These are phyloP conservation scores for Zaprionus lineosus DNA, from an alignment of 2,888 invertebrate species.

Conservation along the genomic window DNA sequence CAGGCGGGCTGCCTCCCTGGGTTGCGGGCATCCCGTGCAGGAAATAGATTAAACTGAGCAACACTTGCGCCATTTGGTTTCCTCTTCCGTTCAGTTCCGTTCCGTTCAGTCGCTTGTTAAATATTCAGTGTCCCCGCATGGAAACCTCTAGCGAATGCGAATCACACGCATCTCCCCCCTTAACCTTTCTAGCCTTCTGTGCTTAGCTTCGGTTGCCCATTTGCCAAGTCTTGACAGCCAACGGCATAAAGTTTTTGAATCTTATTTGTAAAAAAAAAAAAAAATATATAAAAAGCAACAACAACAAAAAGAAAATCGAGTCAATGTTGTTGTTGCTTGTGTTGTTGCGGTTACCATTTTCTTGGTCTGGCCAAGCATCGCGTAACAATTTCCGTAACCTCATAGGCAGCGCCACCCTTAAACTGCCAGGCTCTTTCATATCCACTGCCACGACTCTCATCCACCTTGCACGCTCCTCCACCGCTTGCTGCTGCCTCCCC, in stretches of 20 bases:
- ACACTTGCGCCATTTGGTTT: constrained; percentile 66
- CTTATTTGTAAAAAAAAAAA: constrained; percentile 57
- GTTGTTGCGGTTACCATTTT: constrained; percentile 44
- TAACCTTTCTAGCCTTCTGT: not conserved
- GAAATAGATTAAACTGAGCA: constrained; percentile 77
- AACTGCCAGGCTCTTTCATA: too few species aligned
- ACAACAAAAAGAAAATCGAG: constrained; percentile 19
- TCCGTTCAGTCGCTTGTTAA: constrained; percentile 60
- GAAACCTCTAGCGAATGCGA: constrained; percentile 43
- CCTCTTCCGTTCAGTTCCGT: too few species aligned
- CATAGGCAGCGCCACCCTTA: constrained; percentile 39
- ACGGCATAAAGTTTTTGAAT: constrained; percentile 77
- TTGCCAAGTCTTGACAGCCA: constrained; percentile 67
- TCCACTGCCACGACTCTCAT: not conserved
- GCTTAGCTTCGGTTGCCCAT: constrained; percentile 38
- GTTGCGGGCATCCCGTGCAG: constrained; percentile 35
- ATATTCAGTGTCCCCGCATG: constrained; percentile 56
- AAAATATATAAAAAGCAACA: constrained; percentile 15
- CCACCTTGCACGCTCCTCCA: not conserved
- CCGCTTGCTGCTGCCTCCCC: not conserved
- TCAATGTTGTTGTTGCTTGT: constrained; percentile 17
- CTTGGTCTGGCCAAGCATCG: constrained; percentile 54
- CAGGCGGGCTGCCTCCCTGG: constrained; percentile 7
- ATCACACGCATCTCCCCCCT: constrained; percentile 47
- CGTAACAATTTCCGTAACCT: constrained; percentile 72